Conservation (phyloP, 2,797 vertebrate genomes). For the Malurus splendens region DNA sequence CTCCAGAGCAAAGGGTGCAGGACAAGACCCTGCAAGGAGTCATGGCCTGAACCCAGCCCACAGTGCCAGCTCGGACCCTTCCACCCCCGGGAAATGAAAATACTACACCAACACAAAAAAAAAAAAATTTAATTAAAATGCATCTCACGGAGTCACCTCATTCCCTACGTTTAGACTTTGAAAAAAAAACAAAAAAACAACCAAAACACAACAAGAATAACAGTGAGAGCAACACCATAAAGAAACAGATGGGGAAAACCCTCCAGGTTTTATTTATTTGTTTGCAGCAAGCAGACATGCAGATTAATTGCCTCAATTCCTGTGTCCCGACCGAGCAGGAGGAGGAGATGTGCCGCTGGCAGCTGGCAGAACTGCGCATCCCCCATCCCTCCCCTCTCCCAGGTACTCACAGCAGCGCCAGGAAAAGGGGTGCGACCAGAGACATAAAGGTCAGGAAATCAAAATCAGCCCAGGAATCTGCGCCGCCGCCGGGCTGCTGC, state of each 20-base stretch:
- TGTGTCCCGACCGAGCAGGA: not conserved
- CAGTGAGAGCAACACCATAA: conserved; percentile 9
- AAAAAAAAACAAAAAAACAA: not conserved
- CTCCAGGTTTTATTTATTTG: conserved; percentile 48
- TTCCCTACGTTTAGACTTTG: not conserved
- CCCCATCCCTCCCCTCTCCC: not conserved
- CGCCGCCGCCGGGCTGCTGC: not conserved
- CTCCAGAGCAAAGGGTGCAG: rapidly evolving
- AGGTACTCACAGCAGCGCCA: not conserved
- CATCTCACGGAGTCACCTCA: not conserved
- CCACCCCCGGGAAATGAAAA: not conserved
- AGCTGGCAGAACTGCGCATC: not conserved
- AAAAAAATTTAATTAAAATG: rapidly evolving
- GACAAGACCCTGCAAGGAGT: not conserved
- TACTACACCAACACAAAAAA: not conserved
- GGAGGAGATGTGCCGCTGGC: not conserved
- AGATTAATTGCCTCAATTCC: conserved; percentile 22
- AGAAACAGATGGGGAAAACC: conserved; percentile 45
- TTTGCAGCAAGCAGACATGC: conserved; percentile 8
- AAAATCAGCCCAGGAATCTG: not conserved
- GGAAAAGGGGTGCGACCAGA: not conserved
- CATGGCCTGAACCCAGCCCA: not conserved
- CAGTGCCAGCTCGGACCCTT: not conserved
- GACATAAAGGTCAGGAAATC: conserved; percentile 22
- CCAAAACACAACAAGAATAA: conserved; percentile 22